Base-by-base conservation (phyloP, 1,140 invertebrate genomes). In the Drosophila sulfurigaster region DNA sequence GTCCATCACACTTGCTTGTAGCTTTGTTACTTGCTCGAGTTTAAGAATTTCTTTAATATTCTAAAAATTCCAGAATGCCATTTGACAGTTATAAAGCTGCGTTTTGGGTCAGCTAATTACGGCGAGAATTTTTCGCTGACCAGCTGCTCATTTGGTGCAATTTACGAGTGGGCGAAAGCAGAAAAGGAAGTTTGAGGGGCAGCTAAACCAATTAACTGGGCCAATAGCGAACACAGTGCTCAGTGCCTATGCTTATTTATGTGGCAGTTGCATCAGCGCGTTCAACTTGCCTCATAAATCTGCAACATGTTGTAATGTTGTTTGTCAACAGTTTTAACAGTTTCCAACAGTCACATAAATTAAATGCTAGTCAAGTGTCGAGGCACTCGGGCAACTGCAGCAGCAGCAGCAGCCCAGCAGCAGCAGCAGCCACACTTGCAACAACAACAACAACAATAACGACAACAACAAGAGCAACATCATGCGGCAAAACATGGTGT, bases 311-410 rank as follows among this genome's bases (percentile, higher is more conserved):
- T 89, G 81, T 90, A 86, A 81, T 90, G 81, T 78, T 85, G 85
- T 89, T 89, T 90, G 85, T 89, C 85, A 89, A 89, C 85, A 89
- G 86, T 90, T 89, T 82, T 68, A 81, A 74, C 86, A 81, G 81
- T 81, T 89, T 89, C 76, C 76, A 79, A 60, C 85, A 85, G 78
- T 76, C 85, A 89, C 81, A 89, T 89, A 88, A 88, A 88, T 89
- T 88, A 90, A 88, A 88, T 83, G 69, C 83, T 78, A 87, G 83
- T 87, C 80, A 88, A 87, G 83, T 87, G 83, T 57, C 72, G 83
- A 35, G 54, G 15, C 35, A 30, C 32, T n/a, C 35, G 45, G 45
- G 30, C 68, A 49, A 7, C 75, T 43, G 10, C 79, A 62, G n/a
- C 71, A 54, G 13, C 63, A 45, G 8, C 66, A 57, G 13, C 76